Percentiles rank a stretch among this genome's conserved stretches.
Evolutionary conservation across 2,888 invertebrate genomes (phyloP).

Genomic region (Diaphora mendica): DNA sequence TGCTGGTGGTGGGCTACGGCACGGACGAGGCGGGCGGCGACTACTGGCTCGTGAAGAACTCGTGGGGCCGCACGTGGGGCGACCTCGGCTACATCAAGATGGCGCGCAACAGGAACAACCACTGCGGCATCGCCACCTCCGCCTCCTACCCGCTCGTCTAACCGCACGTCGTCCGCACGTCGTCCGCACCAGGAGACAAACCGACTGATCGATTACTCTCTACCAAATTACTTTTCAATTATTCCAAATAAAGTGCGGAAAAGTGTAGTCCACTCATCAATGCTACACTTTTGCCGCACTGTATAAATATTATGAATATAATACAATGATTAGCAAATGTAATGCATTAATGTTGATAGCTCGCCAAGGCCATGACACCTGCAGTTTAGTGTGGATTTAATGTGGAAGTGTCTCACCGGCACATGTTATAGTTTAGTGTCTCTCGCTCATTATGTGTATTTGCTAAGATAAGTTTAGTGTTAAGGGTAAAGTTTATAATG

Average conservation of each 20-base stretch:
- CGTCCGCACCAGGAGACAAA: too few relatives aligned
- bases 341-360: constrained; percentile 6
- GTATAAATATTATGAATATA: constrained; percentile 3
- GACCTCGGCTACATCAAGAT: constrained; percentile 95
- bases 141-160: constrained; percentile 96
- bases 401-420: background rate
- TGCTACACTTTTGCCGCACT: background rate
- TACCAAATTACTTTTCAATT: background rate
- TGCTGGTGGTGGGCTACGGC: constrained; percentile 94
- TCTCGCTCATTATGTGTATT: constrained; percentile 28
- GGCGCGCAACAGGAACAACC: constrained; percentile 93
- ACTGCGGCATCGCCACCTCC: constrained; percentile 94
- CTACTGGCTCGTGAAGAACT: constrained; percentile 96
- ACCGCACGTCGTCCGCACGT: too few relatives aligned
- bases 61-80: constrained; percentile 94
- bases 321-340: constrained; percentile 11
- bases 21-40: constrained; percentile 89
- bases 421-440: background rate
- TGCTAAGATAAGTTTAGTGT: constrained; percentile 14
- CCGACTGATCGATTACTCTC: background rate
- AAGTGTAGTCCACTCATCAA: background rate
- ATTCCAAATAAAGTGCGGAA: background rate
- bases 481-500: constrained; percentile 39
- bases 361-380: background rate
- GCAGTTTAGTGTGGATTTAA: background rate